Evolutionary conservation across 2,797 vertebrate species (phyloP), one percentile per base, ranked within the genome.

Genomic region (Australoheros facetus): DNA sequence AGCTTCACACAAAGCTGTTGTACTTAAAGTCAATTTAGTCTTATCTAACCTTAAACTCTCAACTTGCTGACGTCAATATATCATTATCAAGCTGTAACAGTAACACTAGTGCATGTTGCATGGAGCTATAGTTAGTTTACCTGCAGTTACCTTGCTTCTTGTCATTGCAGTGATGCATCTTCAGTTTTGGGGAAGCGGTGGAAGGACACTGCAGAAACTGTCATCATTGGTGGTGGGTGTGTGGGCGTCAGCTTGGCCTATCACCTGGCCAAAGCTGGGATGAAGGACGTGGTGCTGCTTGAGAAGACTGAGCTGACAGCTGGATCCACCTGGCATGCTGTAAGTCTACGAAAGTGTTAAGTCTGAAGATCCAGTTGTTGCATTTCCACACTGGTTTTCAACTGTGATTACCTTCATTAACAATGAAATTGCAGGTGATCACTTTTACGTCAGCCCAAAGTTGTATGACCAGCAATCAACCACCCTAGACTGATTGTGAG

Each of bases 281-380:
- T 97, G 97, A 98, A 96, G 85, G 97, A 98, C 34, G 97, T 99
- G 86, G 95, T 99, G 74, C 95, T 99, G 48, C 93, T 99, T 87
- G 98, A 99, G 95, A 99, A 99, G 90, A 96, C 97, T 0, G 98
- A 99, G 87, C 96, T 99, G 88, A 99, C 98, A 0, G 97, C 98
- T 60, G 98, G 98, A 76, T 99, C 98, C 84, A 99, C 98, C 21
- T 99, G 98, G 98, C 98, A 99, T 2, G 98, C 98, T 91, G 98
- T 99, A 97, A 84, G 97, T 93, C 56, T 2, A 3, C 3, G 17
- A 69, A 69, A 8, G 26, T 30, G 16, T 42, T 28, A 3, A 7
- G 39, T 7, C 17, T 45, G 51, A 69, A 69, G 5, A 56, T 9
- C 23, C 34, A 37, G 34, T 37, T 37, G 37, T n/a, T 26, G 2